Percentiles rank a stretch among this genome's conserved stretches.
Evolutionary conservation across 2,797 vertebrate genomes (phyloP).

Genomic region (Premnoplex brunnescens): DNA sequence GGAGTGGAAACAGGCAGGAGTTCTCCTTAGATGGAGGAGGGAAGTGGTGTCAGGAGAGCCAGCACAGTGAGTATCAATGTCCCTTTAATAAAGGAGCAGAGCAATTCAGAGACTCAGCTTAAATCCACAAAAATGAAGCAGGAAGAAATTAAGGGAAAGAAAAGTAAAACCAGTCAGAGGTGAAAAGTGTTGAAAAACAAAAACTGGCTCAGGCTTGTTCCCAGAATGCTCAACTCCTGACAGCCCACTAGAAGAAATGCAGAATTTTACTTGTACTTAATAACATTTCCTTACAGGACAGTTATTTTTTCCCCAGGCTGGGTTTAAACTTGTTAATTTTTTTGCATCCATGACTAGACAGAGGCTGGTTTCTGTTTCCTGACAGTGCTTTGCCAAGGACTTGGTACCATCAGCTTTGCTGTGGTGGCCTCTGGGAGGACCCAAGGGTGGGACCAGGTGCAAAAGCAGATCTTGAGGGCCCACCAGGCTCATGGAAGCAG

Average conservation of each 20-base stretch:
- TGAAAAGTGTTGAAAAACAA: not conserved
- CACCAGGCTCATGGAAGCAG: not conserved
- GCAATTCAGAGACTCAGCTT: not conserved
- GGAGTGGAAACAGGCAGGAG: not conserved
- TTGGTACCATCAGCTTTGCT: not conserved
- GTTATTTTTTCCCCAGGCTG: not conserved
- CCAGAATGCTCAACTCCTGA: not conserved
- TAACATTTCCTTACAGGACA: not conserved
- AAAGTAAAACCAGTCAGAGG: not conserved
- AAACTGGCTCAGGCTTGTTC: not conserved
- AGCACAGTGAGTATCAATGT: not conserved
- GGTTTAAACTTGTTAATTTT: not conserved
- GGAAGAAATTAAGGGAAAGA: not conserved
- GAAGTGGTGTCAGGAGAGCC: not conserved
- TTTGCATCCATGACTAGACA: not conserved
- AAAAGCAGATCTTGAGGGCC: not conserved
- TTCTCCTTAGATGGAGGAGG: rapidly evolving
- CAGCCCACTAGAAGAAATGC: not conserved
- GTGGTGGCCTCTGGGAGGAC: not conserved
- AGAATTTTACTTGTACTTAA: not conserved
- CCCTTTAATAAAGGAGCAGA: not conserved
- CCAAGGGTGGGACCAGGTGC: rapidly evolving
- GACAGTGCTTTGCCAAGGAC: not conserved
- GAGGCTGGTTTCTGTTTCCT: not conserved
- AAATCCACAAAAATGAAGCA: not conserved